Conservation (phyloP, 2,797 vertebrate species). For the Pantherophis vulpinus region DNA sequence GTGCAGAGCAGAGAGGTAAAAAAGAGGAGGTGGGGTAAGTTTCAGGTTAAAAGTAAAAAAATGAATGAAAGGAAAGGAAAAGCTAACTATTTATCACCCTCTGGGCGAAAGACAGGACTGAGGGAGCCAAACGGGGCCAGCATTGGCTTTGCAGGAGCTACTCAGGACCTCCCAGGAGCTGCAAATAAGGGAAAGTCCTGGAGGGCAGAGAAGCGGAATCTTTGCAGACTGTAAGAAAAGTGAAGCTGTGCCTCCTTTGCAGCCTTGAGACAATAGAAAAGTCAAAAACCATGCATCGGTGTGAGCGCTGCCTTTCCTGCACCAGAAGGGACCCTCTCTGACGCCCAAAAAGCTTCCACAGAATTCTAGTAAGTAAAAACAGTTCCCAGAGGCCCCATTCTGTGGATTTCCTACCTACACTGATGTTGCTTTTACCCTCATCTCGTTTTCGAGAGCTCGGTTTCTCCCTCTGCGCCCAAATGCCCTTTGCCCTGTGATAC, state of each 20-base stretch:
- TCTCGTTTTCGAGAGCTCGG: not conserved
- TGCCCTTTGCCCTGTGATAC: not conserved
- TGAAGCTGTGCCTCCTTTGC: not conserved
- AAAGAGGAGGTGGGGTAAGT: not conserved
- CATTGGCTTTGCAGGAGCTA: not conserved
- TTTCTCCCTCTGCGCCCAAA: not conserved
- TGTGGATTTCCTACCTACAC: not conserved
- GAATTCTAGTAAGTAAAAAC: not conserved
- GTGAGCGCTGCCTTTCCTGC: not conserved
- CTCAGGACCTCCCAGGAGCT: not conserved
- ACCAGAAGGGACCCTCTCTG: not conserved
- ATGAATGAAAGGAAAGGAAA: not conserved
- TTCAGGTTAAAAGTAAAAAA: not conserved
- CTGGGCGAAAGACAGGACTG: not conserved
- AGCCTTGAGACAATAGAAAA: not conserved
- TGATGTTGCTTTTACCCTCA: not conserved
- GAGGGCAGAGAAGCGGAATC: not conserved
- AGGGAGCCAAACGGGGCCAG: not conserved
- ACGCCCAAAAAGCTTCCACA: not conserved
- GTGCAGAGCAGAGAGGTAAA: not conserved
- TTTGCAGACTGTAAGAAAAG: not conserved
- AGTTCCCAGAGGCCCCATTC: not conserved
- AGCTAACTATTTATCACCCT: not conserved
- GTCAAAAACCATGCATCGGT: not conserved
- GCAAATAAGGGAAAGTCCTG: not conserved